Evolutionary conservation across 2,797 vertebrate genomes (phyloP), one percentile per base, ranked within the genome.

Genomic region (Crenichthys baileyi): DNA sequence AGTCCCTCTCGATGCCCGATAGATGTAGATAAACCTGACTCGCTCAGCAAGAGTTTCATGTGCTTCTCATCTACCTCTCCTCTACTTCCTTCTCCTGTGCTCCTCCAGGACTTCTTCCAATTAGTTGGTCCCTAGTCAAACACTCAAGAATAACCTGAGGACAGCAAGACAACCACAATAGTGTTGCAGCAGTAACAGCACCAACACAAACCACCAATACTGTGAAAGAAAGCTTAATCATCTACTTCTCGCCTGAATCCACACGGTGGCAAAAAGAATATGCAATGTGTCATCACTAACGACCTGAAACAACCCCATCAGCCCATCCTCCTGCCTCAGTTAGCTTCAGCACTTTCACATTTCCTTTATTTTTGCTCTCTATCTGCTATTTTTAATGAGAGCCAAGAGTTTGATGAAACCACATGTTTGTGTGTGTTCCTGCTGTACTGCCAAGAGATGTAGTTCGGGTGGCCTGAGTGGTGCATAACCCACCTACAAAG

Each of bases 21-120:
- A 83, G 36, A 77, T 55, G 83, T 82, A 76, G 22, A 76, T 36
- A 85, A 65, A 51, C 60, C 71, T 81, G 86, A 82, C 80, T 84
- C 76, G 77, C 72, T 58, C 76, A 77, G 71, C 56, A 82, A 71
- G 76, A 15, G 76, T 83, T 90, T 84, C 79, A 89, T 85, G 63
- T 18, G 51, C 60, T 58, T 75, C 84, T 74, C 51, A 36, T 81
- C 77, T 70, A 77, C 75, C 58, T 56, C 82, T 72, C 81, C 84
- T 84, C 48, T 72, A 63, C 72, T 70, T 76, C 82, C 84, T 80
- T 83, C 80, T 87, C 85, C 85, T 88, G 82, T 63, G 82, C 90
- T 91, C 90, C 92, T 93, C 80, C 86, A 92, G 94, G 93, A 91
- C 89, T 94, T 94, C 90, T 91, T 94, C 94, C 93, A 95, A 96